Conservation (phyloP, 2,113 vertebrate species). For the Pachycephala philippinensis region DNA sequence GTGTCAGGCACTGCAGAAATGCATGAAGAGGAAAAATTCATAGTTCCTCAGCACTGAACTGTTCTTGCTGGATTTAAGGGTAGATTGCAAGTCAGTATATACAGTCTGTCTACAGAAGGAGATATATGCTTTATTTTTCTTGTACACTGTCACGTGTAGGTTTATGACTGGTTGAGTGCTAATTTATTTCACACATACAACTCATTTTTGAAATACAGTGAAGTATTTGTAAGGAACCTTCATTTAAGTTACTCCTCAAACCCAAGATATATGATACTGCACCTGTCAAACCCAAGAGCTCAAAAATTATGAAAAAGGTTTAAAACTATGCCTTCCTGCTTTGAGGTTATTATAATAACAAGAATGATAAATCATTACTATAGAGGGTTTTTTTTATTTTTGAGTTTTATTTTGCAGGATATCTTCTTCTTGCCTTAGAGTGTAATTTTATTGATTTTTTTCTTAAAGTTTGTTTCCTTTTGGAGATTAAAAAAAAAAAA, state of each 20-base stretch:
- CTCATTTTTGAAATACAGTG: not conserved
- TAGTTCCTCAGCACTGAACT: not conserved
- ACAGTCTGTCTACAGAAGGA: not conserved
- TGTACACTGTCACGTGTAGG: not conserved
- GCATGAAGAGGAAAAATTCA: not conserved
- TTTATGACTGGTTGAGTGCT: not conserved
- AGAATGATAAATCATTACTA: not conserved
- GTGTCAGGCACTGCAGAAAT: not conserved
- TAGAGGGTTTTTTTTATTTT: not conserved
- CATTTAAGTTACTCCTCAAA: not conserved
- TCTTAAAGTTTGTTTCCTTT: not conserved
- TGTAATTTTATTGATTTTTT: not conserved
- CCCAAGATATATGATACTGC: not conserved
- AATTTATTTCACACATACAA: not conserved
- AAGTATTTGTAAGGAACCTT: not conserved
- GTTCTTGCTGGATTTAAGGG: not conserved
- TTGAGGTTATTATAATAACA: not conserved
- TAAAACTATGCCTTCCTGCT: accelerated
- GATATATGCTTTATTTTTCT: not conserved
- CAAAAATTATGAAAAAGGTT: not conserved
- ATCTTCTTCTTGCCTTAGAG: not conserved
- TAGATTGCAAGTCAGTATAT: not conserved
- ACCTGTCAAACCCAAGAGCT: not conserved
- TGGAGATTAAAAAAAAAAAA: not conserved
- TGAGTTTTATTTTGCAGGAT: not conserved